Evolutionary conservation across 2,113 vertebrate species (phyloP), one percentile per base, ranked within the genome.

Genomic region (Delphinus delphis): DNA sequence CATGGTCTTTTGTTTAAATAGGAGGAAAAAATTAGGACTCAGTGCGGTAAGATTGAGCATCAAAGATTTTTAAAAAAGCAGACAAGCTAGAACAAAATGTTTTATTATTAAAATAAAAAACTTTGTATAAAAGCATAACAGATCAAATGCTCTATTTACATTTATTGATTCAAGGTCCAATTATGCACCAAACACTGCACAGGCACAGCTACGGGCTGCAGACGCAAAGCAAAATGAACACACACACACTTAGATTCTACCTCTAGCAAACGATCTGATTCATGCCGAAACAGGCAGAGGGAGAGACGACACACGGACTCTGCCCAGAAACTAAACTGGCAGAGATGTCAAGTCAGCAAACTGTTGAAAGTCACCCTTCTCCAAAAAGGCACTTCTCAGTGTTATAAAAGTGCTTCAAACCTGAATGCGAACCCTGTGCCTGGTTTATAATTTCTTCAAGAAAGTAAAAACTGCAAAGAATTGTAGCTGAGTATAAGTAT

Each of bases 61-160:
- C 21, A 55, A 60, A 88, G 77, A 76, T 47, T 50, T 68, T 31
- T 28, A 4, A 71, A 82, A 5, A 67, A 58, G 58, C 33, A 95
- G 76, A 82, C 96, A 97, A 97, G 28, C n/a, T 76, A 76, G 20
- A 90, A 97, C 80, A 97, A 98, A 93, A 96, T 12, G 23, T 58
- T 96, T 99, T 98, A 99, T 98, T 99, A 98, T 97, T 84, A 98
- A 98, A 98, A 98, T 98, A 98, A 98, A 97, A 97, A 84, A 13
- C 1, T 97, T 97, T 98, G 44, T 98, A 98, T 97, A 98, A 94
- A 98, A 97, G 93, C 94, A 92, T 96, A 65, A 93, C 20, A 96
- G 65, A 97, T 97, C 62, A 63, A 36, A 98, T 97, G 91, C 96
- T 91, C 82, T 96, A 96, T 98, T 98, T 98, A 98, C 93, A 98